Percentiles rank a stretch among this genome's conserved stretches.
These are phyloP conservation scores for Syngnathus typhle DNA, from an alignment of 2,113 vertebrate genomes.

Conservation along the genomic window DNA sequence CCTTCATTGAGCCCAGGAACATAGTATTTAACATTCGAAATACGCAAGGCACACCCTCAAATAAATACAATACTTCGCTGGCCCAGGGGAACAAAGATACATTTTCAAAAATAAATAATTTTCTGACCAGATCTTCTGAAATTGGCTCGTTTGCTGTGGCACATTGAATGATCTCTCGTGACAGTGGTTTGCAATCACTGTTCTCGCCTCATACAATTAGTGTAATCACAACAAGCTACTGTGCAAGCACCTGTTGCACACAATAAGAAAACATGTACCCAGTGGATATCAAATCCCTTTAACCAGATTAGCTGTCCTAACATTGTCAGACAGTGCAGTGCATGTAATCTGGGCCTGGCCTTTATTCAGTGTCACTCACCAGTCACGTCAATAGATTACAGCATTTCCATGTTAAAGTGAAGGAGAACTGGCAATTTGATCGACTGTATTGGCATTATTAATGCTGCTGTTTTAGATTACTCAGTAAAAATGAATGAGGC, in stretches of 20 bases:
- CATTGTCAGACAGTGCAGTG: conserved; percentile 48
- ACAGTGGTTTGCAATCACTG: background rate
- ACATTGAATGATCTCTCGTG: background rate
- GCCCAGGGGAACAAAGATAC: background rate
- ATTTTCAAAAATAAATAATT: background rate
- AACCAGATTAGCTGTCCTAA: conserved; percentile 66
- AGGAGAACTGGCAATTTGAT: background rate
- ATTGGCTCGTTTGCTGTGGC: background rate
- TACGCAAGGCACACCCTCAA: too few relatives aligned
- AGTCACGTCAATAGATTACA: conserved; percentile 9
- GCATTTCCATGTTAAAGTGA: background rate
- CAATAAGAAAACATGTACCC: conserved; percentile 32
- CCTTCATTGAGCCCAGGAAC: too few relatives aligned
- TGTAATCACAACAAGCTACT: background rate
- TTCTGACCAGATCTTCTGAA: background rate
- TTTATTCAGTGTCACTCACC: conserved; percentile 14
- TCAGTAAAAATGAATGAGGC: conserved; percentile 1
- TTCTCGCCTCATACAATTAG: background rate
- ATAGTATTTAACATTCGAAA: too few relatives aligned
- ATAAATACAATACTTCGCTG: background rate
- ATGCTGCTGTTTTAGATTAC: background rate
- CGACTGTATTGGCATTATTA: background rate
- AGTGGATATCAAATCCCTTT: conserved; percentile 45
- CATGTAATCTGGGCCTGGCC: conserved; percentile 44
- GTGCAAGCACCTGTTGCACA: conserved; percentile 31